Evolutionary conservation across 2,797 vertebrate genomes (phyloP).

Genomic region (Valencia hispanica): DNA sequence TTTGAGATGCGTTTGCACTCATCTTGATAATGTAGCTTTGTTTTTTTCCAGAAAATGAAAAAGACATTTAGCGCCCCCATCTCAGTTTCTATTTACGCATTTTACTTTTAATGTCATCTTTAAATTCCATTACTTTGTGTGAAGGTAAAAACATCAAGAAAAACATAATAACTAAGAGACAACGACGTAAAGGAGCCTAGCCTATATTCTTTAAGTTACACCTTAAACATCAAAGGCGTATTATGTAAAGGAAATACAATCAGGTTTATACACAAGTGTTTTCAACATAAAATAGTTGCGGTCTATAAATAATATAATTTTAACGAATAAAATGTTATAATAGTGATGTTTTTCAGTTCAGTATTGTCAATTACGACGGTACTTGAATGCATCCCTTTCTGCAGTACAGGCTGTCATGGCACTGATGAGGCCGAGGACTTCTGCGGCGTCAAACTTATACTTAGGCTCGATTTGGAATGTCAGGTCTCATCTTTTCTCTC

Average conservation of each 20-base stretch:
- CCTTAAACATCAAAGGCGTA: neutral
- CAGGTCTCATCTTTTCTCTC: accelerated
- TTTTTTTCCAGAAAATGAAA: neutral
- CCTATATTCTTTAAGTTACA: neutral
- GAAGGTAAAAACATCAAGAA: neutral
- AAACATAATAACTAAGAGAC: neutral
- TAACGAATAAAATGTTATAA: neutral
- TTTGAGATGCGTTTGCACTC: neutral
- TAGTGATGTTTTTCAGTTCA: accelerated
- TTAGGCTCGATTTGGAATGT: neutral
- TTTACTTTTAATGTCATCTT: neutral
- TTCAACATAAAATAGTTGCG: neutral
- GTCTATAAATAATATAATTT: neutral
- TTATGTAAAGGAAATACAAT: neutral
- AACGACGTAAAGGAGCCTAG: neutral
- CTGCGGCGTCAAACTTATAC: constrained; percentile 57
- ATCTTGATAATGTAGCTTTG: neutral
- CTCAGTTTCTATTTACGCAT: neutral
- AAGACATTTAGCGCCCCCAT: neutral
- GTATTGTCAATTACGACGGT: constrained; percentile 10
- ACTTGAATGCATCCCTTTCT: constrained; percentile 28
- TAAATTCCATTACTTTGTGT: neutral
- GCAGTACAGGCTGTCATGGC: constrained; percentile 65
- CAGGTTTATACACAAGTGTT: neutral
- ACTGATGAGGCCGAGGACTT: constrained; percentile 54